Base-by-base conservation (phyloP, 2,888 invertebrate species). In the Tiphia femorata region DNA sequence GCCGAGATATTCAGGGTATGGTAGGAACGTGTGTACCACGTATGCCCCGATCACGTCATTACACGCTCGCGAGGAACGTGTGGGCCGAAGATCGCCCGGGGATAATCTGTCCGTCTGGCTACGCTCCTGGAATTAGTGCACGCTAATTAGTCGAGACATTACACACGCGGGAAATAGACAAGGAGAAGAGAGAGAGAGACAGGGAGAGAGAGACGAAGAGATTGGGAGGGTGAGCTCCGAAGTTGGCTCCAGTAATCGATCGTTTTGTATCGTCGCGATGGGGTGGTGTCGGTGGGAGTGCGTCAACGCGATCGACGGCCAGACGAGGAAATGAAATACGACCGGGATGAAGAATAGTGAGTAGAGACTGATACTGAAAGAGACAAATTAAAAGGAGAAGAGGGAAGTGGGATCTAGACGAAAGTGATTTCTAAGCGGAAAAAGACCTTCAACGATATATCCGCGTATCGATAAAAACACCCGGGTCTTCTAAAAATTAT, bases 81-180 rank as follows among this genome's bases (percentile, higher is more conserved):
- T 19, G 54, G 43, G 29, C 44, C 54, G 48, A 54, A 37, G 43
- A 58, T 49, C 48, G 48, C 43, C 43, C 33, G 37, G 42, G 44
- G 55, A 58, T 58, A 49, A 58, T 49, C 55, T 49, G 49, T 46
- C 44, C 29, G 44, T 37, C 44, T 49, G 44, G 47, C 44, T 44
- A 49, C 40, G 44, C 43, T 47, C 35, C 33, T 41, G 42, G 55
- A 51, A 44, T 55, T 49, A 58, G 58, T 46, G 44, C 40, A 38
- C 44, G 44, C 55, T 58, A 58, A 58, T 58, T 58, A 55, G 55
- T 41, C 55, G 55, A 55, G 49, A 56, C 55, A 49, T 55, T 49
- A 49, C 40, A 43, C 49, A 42, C 46, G 43, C 43, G 30, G 27
- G 49, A 55, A 56, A 58, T 52, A 49, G 23, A 12, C n/a, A n/a